Base-by-base conservation (phyloP, 2,113 vertebrate species). In the Lontra canadensis region DNA sequence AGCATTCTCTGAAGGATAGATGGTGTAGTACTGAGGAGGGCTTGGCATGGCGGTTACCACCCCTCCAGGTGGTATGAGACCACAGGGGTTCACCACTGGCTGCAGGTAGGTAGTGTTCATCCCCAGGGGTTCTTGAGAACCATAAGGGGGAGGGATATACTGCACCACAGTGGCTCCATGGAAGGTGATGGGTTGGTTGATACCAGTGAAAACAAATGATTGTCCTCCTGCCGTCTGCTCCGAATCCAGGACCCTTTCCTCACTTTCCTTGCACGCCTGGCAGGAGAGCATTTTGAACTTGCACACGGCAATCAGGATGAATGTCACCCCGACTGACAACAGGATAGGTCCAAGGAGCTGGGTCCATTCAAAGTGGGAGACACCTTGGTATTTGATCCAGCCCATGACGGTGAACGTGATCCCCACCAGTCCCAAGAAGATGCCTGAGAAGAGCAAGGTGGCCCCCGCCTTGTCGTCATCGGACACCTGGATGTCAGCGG, bases 261-360 rank as follows among this genome's bases (percentile, higher is more conserved):
- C 99, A 10, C 96, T 97, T 26, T 98, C 97, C 74, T 91, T 98
- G 94, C 99, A 99, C 26, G 94, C 4, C 81, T 98, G 98, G 96
- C 99, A 99, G 2, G 98, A 98, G 1, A 98, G 92, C 98, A 99
- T 98, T 94, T 98, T 98, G 88, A 99, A 99, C 96, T 98, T 99
- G 98, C 99, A 99, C 86, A 99, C 93, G 3, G 99, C 98, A 93
- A 99, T 99, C 34, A 99, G 98, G 76, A 99, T 94, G 95, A 99
- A 99, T 0, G 99, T 99, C 3, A 99, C 98, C 0, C 99, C 99
- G 0, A 99, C 98, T 0, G 99, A 99, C 6, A 99, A 98, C 92
- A 99, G 97, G 97, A 99, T 98, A 44, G 99, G 99, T 4, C 99
- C 99, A 0, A 99, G 97, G 74, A 99, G 98, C 92, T 99, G 99